Percentiles rank a stretch among this genome's conserved stretches.
Evolutionary conservation across 1,140 invertebrate species (phyloP).

Genomic region (Ostrea edulis): DNA sequence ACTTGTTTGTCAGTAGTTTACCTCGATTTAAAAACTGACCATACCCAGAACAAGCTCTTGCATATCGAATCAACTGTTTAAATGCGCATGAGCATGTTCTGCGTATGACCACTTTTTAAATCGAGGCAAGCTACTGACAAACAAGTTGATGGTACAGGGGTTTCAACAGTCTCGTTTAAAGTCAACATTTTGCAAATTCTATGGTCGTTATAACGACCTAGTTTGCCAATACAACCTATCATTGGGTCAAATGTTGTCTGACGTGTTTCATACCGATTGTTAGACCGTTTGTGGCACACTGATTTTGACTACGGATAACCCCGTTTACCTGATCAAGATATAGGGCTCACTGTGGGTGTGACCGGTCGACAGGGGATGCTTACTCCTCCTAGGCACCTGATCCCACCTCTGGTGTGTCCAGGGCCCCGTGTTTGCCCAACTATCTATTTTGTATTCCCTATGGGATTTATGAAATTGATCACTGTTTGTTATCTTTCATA

Average conservation of each 20-base stretch:
- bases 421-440: background rate
- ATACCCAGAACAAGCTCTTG: too few relatives aligned
- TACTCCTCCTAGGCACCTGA: background rate
- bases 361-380: background rate
- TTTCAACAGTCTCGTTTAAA: too few relatives aligned
- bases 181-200: too few relatives aligned
- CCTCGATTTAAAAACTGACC: too few relatives aligned
- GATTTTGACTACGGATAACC: background rate
- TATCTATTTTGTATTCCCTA: background rate
- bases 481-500: background rate
- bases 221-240: background rate
- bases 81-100: too few relatives aligned
- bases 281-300: background rate
- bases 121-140: too few relatives aligned
- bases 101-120: too few relatives aligned
- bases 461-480: background rate
- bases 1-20: too few relatives aligned
- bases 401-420: background rate
- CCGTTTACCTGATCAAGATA: background rate
- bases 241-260: background rate
- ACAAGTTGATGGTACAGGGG: too few relatives aligned
- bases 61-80: too few relatives aligned
- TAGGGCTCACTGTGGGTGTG: background rate
- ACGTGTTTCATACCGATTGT: background rate
- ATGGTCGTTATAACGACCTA: too few relatives aligned